These are phyloP conservation scores for Hyperoodon ampullatus DNA, from an alignment of 2,113 vertebrate genomes.

Conservation along the genomic window DNA sequence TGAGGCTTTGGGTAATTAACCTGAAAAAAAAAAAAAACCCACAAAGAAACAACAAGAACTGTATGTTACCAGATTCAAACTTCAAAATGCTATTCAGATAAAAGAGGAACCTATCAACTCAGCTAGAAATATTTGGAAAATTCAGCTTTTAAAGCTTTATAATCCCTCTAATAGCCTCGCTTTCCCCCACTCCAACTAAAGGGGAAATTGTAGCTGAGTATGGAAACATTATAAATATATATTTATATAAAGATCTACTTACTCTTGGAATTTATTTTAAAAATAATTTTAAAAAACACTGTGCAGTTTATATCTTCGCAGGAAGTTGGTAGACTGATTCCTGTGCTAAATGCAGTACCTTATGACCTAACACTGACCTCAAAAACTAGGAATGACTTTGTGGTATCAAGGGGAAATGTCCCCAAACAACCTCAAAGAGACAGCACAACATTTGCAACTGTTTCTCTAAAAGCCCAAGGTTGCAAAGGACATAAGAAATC, in stretches of 20 bases:
- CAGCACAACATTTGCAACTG: neutral
- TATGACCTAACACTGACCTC: slow-evolving; percentile 45
- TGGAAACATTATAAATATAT: neutral
- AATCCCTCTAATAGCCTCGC: slow-evolving; percentile 26
- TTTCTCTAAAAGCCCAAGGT: neutral
- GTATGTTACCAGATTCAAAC: slow-evolving; percentile 55
- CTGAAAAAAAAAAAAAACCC: slow-evolving; percentile 59
- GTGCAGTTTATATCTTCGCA: slow-evolving; percentile 62
- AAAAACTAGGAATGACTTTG: slow-evolving; percentile 34
- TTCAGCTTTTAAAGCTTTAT: slow-evolving; percentile 73
- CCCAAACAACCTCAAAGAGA: neutral
- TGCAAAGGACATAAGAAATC: neutral
- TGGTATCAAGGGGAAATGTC: neutral
- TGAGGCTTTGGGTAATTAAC: slow-evolving; percentile 81
- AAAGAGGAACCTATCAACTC: slow-evolving; percentile 34
- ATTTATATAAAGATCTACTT: slow-evolving; percentile 5
- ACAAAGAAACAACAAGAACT: slow-evolving; percentile 62
- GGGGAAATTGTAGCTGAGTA: neutral
- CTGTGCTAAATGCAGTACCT: slow-evolving; percentile 62
- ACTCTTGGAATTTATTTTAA: slow-evolving; percentile 29
- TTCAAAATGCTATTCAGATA: slow-evolving; percentile 66
- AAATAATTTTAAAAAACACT: slow-evolving; percentile 43
- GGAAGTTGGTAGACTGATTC: neutral
- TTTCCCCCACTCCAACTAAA: neutral
- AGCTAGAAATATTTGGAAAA: slow-evolving; percentile 80